phyloP scores from a whole-genome alignment of 2,888 invertebrate species.

The Melipona beecheii region DNA sequence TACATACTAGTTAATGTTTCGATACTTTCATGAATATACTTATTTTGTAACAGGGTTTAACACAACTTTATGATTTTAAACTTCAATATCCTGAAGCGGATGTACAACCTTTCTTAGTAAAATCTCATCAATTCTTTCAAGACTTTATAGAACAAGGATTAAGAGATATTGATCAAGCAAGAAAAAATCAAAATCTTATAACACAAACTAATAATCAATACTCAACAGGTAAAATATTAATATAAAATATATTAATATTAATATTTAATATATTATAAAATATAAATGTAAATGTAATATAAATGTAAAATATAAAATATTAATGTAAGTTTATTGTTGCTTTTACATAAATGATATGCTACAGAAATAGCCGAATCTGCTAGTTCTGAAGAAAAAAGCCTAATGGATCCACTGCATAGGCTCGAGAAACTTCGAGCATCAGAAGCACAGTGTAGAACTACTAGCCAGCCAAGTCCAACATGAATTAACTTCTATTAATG shows the following conservation, averaged over 20 bases:
- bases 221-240: conserved; percentile 66
- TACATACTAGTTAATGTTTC: not conserved
- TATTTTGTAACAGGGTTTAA: conserved; percentile 87
- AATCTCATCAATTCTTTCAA: conserved; percentile 94
- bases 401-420: conserved; percentile 81
- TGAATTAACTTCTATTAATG: conserved; percentile 66
- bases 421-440: conserved; percentile 80
- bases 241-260: too few relatives aligned
- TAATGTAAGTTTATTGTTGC: not conserved
- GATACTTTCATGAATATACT: not conserved
- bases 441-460: conserved; percentile 79
- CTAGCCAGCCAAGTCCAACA: conserved; percentile 77
- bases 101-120: conserved; percentile 91
- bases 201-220: conserved; percentile 77
- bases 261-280: too few relatives aligned
- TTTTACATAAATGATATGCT: not conserved
- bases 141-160: conserved; percentile 93
- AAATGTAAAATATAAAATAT: conserved; percentile 15
- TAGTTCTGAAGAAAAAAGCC: conserved; percentile 74
- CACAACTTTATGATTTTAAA: conserved; percentile 91
- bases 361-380: conserved; percentile 65
- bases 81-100: conserved; percentile 92
- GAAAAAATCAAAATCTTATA: conserved; percentile 80
- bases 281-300: too few relatives aligned
- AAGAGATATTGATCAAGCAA: conserved; percentile 86